Evolutionary conservation across 2,797 vertebrate species (phyloP).

Genomic region (Anas bernieri): DNA sequence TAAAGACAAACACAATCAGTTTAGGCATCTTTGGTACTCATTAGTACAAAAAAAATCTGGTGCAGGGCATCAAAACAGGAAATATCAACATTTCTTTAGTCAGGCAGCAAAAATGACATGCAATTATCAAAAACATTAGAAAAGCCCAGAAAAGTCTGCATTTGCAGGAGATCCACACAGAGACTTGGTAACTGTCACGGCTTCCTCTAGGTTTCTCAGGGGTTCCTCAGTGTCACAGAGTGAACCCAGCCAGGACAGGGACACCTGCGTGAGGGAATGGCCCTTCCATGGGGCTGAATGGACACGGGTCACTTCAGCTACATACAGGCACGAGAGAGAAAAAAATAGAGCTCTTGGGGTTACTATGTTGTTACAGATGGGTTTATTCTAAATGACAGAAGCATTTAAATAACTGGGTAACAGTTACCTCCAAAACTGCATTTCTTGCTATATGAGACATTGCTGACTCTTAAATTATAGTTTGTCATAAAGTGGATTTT

Average conservation of each 20-base stretch:
- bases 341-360: not conserved
- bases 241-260: constrained; percentile 50
- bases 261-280: constrained; percentile 4
- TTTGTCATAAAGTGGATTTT: constrained; percentile 30
- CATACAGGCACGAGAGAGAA: not conserved
- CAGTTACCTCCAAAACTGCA: constrained; percentile 13
- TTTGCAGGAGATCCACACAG: not conserved
- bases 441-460: constrained; percentile 42
- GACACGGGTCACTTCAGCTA: not conserved
- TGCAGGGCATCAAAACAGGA: not conserved
- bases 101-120: constrained; percentile 20
- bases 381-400: constrained; percentile 34
- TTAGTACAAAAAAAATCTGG: not conserved
- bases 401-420: constrained; percentile 32
- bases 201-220: not conserved
- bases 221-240: not conserved
- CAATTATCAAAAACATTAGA: constrained; percentile 49
- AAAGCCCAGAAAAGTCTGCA: not conserved
- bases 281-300: not conserved
- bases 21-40: not conserved
- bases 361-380: not conserved
- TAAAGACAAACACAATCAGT: not conserved
- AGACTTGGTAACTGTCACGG: not conserved
- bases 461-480: constrained; percentile 49
- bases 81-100: constrained; percentile 17